phyloP scores from a whole-genome alignment of 2,797 vertebrate species.

The Cirrhinus molitorella region DNA sequence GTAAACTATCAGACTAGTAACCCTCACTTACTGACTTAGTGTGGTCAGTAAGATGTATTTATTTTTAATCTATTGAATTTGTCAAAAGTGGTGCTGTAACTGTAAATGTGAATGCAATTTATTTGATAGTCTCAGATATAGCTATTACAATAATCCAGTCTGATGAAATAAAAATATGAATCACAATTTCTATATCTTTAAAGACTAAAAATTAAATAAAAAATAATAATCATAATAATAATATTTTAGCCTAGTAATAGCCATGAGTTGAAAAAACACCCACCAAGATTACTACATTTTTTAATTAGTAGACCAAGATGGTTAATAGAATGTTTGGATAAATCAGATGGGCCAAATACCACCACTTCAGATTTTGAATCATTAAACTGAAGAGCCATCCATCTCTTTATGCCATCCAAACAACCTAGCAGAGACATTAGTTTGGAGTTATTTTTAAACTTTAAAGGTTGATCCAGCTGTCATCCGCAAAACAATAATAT shows the following conservation, averaged over 20 bases:
- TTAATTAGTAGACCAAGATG: not conserved
- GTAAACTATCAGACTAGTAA: too few species aligned
- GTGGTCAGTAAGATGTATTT: too few species aligned
- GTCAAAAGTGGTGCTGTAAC: not conserved
- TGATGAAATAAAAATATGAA: not conserved
- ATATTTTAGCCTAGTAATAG: not conserved
- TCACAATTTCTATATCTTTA: not conserved
- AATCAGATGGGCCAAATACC: not conserved
- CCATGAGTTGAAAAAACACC: not conserved
- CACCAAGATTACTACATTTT: not conserved
- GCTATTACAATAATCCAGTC: not conserved
- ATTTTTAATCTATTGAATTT: not conserved
- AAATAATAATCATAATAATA: too few species aligned
- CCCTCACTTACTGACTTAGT: too few species aligned
- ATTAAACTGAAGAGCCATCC: not conserved
- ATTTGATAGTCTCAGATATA: not conserved
- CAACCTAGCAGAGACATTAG: not conserved
- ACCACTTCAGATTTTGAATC: not conserved
- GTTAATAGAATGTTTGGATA: not conserved
- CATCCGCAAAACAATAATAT: not conserved
- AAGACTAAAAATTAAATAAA: not conserved
- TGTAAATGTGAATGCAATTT: not conserved
- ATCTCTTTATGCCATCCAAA: not conserved
- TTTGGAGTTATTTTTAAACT: conserved; percentile 1
- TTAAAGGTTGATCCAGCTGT: not conserved